phyloP scores from a whole-genome alignment of 1,140 invertebrate genomes.

The Dendroctonus ponderosae region DNA sequence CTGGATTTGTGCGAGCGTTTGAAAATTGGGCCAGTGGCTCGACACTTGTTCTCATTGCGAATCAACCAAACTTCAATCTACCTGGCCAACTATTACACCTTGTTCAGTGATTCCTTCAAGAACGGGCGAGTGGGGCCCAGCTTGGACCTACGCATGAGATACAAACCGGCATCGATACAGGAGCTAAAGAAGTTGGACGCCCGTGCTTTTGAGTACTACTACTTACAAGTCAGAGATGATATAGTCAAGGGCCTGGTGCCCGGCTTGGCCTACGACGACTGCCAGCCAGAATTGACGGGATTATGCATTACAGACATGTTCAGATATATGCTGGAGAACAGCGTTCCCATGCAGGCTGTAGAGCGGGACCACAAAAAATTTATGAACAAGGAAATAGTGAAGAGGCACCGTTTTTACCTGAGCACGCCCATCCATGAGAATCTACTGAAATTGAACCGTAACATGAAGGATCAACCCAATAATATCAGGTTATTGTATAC shows the following conservation, averaged over 20 bases:
- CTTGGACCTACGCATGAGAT: conserved; percentile 75
- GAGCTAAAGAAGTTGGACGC: conserved; percentile 67
- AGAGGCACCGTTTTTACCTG: conserved; percentile 70
- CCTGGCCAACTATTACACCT: conserved; percentile 60
- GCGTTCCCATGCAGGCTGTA: conserved; percentile 61
- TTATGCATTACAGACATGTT: conserved; percentile 84
- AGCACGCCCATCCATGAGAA: conserved; percentile 70
- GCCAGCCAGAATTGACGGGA: conserved; percentile 73
- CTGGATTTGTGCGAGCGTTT: conserved; percentile 67
- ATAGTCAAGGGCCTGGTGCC: conserved; percentile 74
- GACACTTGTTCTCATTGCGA: conserved; percentile 73
- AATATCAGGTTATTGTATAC: conserved; percentile 56
- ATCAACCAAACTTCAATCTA: conserved; percentile 61
- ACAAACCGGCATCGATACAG: conserved; percentile 66
- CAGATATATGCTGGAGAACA: conserved; percentile 72
- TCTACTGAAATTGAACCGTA: conserved; percentile 58
- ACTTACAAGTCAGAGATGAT: conserved; percentile 78
- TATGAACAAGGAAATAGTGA: conserved; percentile 74
- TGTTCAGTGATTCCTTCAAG: conserved; percentile 32
- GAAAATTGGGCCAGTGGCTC: conserved; percentile 70
- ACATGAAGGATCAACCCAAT: conserved; percentile 52
- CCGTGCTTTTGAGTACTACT: conserved; percentile 80
- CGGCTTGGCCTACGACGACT: conserved; percentile 72
- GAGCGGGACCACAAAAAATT: conserved; percentile 77
- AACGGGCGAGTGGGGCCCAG: conserved; percentile 52